Evolutionary conservation across 2,113 vertebrate genomes (phyloP).

Genomic region (Trematocara macrostoma): DNA sequence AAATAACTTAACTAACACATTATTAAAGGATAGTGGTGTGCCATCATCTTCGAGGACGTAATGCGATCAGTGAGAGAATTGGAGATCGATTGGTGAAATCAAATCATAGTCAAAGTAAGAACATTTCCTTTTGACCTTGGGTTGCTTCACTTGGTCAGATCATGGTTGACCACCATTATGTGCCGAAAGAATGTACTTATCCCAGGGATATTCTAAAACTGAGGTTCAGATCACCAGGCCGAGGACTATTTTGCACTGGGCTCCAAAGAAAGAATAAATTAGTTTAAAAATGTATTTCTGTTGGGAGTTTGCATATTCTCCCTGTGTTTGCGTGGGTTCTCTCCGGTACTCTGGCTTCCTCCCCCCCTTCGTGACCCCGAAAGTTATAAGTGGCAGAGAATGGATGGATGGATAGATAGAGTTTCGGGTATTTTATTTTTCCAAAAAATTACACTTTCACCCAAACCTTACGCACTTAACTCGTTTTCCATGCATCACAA

Average conservation of each 20-base stretch:
- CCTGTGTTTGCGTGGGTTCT: not conserved
- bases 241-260: not conserved
- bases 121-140: not conserved
- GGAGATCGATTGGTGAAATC: not conserved
- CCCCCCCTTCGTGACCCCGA: not conserved
- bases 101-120: not conserved
- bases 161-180: not conserved
- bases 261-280: not conserved
- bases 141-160: not conserved
- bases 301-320: not conserved
- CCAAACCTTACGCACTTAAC: not conserved
- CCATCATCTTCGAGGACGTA: not conserved
- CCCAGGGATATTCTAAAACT: not conserved
- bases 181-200: not conserved
- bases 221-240: not conserved
- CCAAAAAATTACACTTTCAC: not conserved
- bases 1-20: not conserved
- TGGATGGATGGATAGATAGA: not conserved
- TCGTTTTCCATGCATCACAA: not conserved
- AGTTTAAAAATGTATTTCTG: not conserved
- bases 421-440: not conserved
- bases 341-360: not conserved
- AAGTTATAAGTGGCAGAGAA: not conserved
- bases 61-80: not conserved
- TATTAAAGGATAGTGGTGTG: not conserved